Base-by-base conservation (phyloP, 2,797 vertebrate genomes). In the Alcedo atthis region DNA sequence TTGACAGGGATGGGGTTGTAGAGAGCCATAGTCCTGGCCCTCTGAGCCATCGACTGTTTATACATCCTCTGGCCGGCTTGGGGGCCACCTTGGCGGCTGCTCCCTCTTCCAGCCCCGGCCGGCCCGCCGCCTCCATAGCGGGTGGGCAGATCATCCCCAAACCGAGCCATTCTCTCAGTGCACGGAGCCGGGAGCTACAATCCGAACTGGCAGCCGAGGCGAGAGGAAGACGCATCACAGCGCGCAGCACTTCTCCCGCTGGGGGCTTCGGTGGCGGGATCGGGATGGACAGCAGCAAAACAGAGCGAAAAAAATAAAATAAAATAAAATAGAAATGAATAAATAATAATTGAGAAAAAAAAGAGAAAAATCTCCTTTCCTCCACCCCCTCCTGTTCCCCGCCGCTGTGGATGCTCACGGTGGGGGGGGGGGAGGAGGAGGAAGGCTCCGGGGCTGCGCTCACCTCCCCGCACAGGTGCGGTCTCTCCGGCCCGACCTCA, bases 1-100 rank as follows among this genome's bases (percentile, higher is more conserved):
- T 98, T 99, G 98, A 99, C 99, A 17, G 99, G 99, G 48, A 99
- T 99, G 87, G 99, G 99, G 97, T 99, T 99, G 98, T 99, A 99
- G 66, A 99, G 98, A 89, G 99, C 99, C 99, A 99, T 99, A 93
- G 99, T 99, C 97, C 99, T 96, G 94, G 99, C 99, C 96, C 99
- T 98, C 96, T 99, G 99, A 93, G 99, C 99, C 98, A 99, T 99
- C 70, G 98, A 98, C 95, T 99, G 99, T 96, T 99, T 99, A 98
- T 99, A 99, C 94, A 98, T 95, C 97, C 99, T 98, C 81, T 94
- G 98, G 82, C 95, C 98, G 81, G 97, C 97, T 63, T 96, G 98
- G 96, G 98, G 98, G 78, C 98, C 97, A 83, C 98, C 97, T 97
- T 97, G 97, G 89, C 97, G 96, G 94, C 97, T 97, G 94, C 97